phyloP scores from a whole-genome alignment of 2,113 vertebrate genomes.

The Atractosteus spatula region DNA sequence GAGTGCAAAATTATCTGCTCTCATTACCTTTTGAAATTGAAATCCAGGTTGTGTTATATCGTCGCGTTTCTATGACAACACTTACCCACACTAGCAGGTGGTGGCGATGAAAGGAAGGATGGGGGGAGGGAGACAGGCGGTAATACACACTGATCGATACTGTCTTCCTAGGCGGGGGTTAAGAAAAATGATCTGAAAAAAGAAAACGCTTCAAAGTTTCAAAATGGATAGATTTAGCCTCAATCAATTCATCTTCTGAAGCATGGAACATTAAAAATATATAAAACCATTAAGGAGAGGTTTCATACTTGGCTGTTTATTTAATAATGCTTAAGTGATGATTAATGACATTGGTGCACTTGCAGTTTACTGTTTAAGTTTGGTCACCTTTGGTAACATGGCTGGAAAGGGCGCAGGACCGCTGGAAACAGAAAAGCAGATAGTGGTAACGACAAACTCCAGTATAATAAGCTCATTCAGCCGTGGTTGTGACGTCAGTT shows the following conservation, averaged over 20 bases:
- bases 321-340: constrained; percentile 11
- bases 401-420: neutral
- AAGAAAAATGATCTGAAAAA: constrained; percentile 13
- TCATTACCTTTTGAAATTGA: constrained; percentile 69
- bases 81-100: constrained; percentile 34
- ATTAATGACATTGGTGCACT: neutral
- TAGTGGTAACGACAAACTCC: too few relatives aligned
- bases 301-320: constrained; percentile 7
- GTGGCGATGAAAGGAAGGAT: constrained; percentile 22
- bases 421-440: neutral
- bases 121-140: constrained; percentile 3
- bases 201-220: constrained; percentile 20
- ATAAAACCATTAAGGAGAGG: neutral
- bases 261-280: neutral
- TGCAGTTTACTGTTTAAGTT: neutral
- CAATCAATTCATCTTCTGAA: neutral
- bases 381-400: neutral
- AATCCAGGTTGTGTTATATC: constrained; percentile 61
- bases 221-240: neutral
- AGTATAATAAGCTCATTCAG: too few relatives aligned
- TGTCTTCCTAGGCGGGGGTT: constrained; percentile 27
- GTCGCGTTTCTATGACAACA: constrained; percentile 66
- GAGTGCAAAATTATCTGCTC: constrained; percentile 59
- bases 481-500: too few relatives aligned
- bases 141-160: constrained; percentile 37